These are phyloP conservation scores for Rutilus rutilus DNA, from an alignment of 2,113 vertebrate species.

Conservation along the genomic window DNA sequence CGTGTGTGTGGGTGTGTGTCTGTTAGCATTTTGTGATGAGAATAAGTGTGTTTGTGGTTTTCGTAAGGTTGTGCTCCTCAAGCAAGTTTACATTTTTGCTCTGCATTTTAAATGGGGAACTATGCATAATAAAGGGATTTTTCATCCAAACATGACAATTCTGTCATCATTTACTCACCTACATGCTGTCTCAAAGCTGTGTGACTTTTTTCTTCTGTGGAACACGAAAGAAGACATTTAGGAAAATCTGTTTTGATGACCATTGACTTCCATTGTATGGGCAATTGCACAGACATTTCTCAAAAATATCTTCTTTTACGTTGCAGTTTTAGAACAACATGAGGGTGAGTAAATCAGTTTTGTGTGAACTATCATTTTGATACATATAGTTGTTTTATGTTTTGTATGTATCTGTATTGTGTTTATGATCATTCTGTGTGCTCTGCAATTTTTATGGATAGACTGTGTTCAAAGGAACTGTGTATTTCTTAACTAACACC, in stretches of 20 bases:
- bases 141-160: not conserved
- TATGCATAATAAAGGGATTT: not conserved
- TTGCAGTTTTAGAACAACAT: not conserved
- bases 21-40: not conserved
- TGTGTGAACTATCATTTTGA: not conserved
- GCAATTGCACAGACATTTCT: not conserved
- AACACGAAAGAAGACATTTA: not conserved
- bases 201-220: not conserved
- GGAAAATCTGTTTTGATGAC: not conserved
- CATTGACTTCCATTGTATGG: not conserved
- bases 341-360: conserved; percentile 2
- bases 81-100: not conserved
- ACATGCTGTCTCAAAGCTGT: not conserved
- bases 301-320: not conserved
- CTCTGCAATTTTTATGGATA: not conserved
- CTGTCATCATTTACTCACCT: not conserved
- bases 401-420: not conserved
- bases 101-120: not conserved
- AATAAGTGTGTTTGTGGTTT: conserved; percentile 3
- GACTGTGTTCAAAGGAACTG: not conserved
- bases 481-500: not conserved
- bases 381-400: not conserved
- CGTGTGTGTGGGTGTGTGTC: conserved; percentile 23
- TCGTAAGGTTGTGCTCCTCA: not conserved
- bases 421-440: not conserved